Conservation (phyloP, 1,140 invertebrate genomes). For the Charaxes varanes region DNA sequence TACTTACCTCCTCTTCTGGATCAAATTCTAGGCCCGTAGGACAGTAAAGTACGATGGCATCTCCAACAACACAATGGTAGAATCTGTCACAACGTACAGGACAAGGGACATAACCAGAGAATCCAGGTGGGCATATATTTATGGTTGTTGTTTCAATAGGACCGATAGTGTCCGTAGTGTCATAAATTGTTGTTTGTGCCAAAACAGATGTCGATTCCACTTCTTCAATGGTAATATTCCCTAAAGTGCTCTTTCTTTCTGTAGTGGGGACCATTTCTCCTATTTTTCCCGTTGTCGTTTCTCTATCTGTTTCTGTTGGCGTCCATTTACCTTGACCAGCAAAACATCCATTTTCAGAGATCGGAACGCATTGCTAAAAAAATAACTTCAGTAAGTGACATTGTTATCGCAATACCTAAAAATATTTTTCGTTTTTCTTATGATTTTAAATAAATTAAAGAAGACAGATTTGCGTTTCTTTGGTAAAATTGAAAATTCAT, state of each 20-base stretch:
- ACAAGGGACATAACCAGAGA: constrained; percentile 2
- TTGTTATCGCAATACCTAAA: background rate
- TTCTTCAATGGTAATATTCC: background rate
- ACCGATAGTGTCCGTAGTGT: background rate
- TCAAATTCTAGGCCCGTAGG: constrained; percentile 29
- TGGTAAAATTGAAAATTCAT: too few relatives aligned
- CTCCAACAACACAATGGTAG: constrained; percentile 27
- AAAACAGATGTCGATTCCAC: background rate
- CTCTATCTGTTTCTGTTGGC: constrained; percentile 3
- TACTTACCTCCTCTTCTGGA: constrained; percentile 19
- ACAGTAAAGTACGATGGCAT: constrained; percentile 27
- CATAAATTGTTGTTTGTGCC: background rate
- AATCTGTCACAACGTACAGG: constrained; percentile 27
- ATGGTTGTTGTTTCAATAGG: constrained; percentile 4
- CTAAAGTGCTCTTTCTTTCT: background rate
- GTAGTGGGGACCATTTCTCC: background rate
- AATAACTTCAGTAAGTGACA: too few relatives aligned
- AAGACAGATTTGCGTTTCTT: too few relatives aligned
- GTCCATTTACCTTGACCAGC: constrained; percentile 11
- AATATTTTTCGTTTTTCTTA: background rate
- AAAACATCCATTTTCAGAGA: constrained; percentile 27
- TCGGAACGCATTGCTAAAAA: constrained; percentile 25
- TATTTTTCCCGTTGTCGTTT: background rate
- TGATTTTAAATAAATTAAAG: background rate
- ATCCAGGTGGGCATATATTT: constrained; percentile 6